A percentile compares a stretch with the other conserved stretches of the same genome.
Evolutionary conservation across 2,888 invertebrate species (phyloP).

Genomic region (Polyploca ridens): DNA sequence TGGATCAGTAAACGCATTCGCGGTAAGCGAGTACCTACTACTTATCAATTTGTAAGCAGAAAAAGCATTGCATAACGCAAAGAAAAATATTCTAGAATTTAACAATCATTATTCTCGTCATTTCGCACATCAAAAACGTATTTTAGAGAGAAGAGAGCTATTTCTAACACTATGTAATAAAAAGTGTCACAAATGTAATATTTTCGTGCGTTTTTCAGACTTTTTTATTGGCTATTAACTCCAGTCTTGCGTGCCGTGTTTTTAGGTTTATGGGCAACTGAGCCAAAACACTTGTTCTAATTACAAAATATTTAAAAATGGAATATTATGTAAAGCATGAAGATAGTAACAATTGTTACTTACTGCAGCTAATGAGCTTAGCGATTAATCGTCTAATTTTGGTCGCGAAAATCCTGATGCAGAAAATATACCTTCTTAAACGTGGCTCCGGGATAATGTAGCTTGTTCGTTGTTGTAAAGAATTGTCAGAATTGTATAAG

Average conservation of each 20-base stretch:
- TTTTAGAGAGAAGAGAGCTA: slow-evolving; percentile 1
- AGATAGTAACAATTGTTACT: too few relatives aligned
- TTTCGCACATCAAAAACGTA: slow-evolving; percentile 16
- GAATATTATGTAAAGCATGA: too few relatives aligned
- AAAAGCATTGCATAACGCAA: not conserved
- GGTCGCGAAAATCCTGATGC: too few relatives aligned
- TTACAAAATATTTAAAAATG: not conserved
- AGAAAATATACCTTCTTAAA: too few relatives aligned
- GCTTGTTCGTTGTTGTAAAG: too few relatives aligned
- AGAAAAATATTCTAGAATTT: slow-evolving; percentile 19
- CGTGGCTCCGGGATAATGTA: too few relatives aligned
- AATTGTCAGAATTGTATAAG: too few relatives aligned
- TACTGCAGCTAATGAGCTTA: too few relatives aligned
- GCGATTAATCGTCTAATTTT: too few relatives aligned
- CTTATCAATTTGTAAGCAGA: not conserved
- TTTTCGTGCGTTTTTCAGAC: not conserved
- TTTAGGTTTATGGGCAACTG: not conserved
- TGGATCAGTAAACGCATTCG: not conserved
- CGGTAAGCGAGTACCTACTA: not conserved
- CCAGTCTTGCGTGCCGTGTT: not conserved
- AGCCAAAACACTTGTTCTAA: slow-evolving; percentile 4
- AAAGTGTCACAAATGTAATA: not conserved
- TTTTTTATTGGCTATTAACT: not conserved
- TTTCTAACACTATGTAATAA: slow-evolving; percentile 2
- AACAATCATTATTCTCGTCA: slow-evolving; percentile 20